phyloP scores from a whole-genome alignment of 1,140 invertebrate species.

The Caenorhabditis elegans region WBcel235 BX284604.4:4974501-4975000 shows the following conservation, averaged over 20 bases:
- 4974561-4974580: too few relatives aligned
- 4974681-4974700: conserved; percentile 80
- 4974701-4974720: conserved; percentile 76
- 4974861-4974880: too few relatives aligned
- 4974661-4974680: conserved; percentile 74
- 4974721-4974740: conserved; percentile 71
- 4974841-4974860: too few relatives aligned
- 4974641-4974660: conserved; percentile 66
- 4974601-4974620: too few relatives aligned
- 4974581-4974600: too few relatives aligned
- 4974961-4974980: conserved; percentile 80
- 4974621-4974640: conserved; percentile 65
- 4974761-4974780: conserved; percentile 73
- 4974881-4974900: too few relatives aligned
- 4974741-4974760: conserved; percentile 48
- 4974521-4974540: conserved; percentile 84
- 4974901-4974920: too few relatives aligned
- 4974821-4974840: too few relatives aligned
- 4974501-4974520: conserved; percentile 75
- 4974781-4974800: conserved; percentile 91
- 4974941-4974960: conserved; percentile 75
- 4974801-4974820: conserved; percentile 66
- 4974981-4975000: conserved; percentile 89
- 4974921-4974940: conserved; percentile 83
- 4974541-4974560: conserved; percentile 85